Evolutionary conservation across 2,888 invertebrate species (phyloP), one percentile per base, ranked within the genome.

Genomic region (Pristionchus entomophagus): DNA sequence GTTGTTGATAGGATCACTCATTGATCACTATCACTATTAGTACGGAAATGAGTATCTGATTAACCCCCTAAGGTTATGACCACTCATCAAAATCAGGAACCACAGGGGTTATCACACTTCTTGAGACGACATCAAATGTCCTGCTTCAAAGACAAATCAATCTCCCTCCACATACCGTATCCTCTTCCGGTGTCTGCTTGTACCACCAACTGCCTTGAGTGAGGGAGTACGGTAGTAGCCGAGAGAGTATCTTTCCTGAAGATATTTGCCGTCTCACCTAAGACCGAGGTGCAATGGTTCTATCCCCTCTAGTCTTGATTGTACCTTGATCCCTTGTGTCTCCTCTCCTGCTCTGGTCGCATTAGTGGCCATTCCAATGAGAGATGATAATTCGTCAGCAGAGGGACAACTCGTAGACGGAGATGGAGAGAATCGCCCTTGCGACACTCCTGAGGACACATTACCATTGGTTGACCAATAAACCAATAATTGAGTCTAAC

Each of bases 131-230:
- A n/a, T n/a, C n/a, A n/a, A n/a, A n/a, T n/a, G n/a, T n/a, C 45
- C 45, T 10, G 45, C 6, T 45, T 45, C 45, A 14, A 6, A 45
- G 14, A 45, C 14, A 14, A 45, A 22, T 83, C 86, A 86, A 62
- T 87, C 88, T 45, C 86, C 88, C 12, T 90, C 53, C 41, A 91
- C 41, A 12, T 73, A 78, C 35, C 88, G 87, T 80, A 93, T 89
- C 29, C 91, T 87, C 59, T 90, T n/a, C 91, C 41, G 88, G 86
- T n/a, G 88, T 80, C 84, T 91, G 91, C 62, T 87, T 88, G 85
- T 88, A 87, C 93, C 93, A 93, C 89, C 90, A 91, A n/a, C 92
- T 89, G 81, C 93, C 93, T 91, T 92, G 87, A 91, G 83, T 12
- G 83, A 73, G 12, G 92, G 53, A 93, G 88, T 8, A 84, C 84